Evolutionary conservation across 2,113 vertebrate species (phyloP).

Genomic region (Sylvietta virens): DNA sequence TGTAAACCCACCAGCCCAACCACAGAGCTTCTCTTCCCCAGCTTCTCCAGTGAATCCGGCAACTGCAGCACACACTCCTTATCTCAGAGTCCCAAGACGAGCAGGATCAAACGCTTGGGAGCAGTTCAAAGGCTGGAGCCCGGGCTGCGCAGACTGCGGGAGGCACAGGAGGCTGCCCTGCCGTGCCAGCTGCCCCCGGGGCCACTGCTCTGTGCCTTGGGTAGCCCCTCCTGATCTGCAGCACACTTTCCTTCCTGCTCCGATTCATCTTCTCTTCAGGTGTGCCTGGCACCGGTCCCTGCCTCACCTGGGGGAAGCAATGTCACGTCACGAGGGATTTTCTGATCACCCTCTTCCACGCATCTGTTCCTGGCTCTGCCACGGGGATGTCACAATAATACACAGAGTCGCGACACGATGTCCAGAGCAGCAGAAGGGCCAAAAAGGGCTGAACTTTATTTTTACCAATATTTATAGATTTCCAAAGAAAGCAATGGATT

Average conservation of each 20-base stretch:
- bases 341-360: background rate
- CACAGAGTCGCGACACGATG: no score
- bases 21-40: background rate
- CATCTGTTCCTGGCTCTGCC: background rate
- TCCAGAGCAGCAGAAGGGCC: no score
- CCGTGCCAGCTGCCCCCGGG: background rate
- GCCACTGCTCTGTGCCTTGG: background rate
- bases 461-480: no score
- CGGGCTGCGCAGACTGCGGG: background rate
- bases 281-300: background rate
- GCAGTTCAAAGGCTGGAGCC: conserved; percentile 23
- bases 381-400: no score
- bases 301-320: background rate
- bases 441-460: no score
- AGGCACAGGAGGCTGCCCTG: background rate
- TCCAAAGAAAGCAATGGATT: no score
- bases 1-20: background rate
- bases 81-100: background rate
- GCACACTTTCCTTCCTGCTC: background rate
- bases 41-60: background rate
- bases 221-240: background rate
- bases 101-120: conserved; percentile 32
- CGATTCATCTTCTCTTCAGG: background rate
- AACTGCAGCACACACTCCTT: background rate
- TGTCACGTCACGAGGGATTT: background rate